Base-by-base conservation (phyloP, 1,140 invertebrate genomes). In the Centruroides sculpturatus region DNA sequence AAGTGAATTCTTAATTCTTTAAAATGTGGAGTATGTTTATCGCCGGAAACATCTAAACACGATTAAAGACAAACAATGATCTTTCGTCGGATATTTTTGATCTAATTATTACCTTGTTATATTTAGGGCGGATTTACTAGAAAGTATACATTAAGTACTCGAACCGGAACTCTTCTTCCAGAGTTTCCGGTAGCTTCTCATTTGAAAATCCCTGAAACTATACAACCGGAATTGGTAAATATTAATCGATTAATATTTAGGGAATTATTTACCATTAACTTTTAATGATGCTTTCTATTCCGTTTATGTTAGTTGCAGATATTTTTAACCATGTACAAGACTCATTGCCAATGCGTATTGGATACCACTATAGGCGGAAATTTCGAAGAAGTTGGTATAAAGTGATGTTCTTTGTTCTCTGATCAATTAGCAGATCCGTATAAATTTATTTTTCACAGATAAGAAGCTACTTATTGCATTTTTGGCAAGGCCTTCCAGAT, bases 401-500 rank as follows among this genome's bases (percentile, higher is more conserved):
- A 12, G 23, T 54, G 52, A 13, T 34, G 11, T 13, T 9, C 23
- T 23, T 23, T 23, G 23, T 23, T 23, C 23, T 23, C 23, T 23
- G 23, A 23, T 23, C 23, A 34, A n/a, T 54, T 3, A 13, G 8
- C 9, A 23, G 23, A 23, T 23, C 2, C 23, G 23, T 23, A 23
- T 23, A 23, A 23, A 23, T 23, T 23, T 36, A 54, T 52, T 53
- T 52, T 1, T n/a, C 23, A 7, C 34, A 63, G 62, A 57, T 60
- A 13, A 34, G 51, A 34, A 10, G 41, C 3, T 64, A 60, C 35
- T 41, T 64, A 12, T 51, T 64, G 7, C 62, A 64, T 47, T 64
- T 64, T 36, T 64, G 62, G 62, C 62, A 64, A 60, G 62, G 62
- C n/a, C 59, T 64, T 51, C 62, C 62, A 0, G 56, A 60, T 23